These are phyloP conservation scores for Acanthosepion pharaonis DNA, from an alignment of 2,888 invertebrate genomes.

Conservation along the genomic window DNA sequence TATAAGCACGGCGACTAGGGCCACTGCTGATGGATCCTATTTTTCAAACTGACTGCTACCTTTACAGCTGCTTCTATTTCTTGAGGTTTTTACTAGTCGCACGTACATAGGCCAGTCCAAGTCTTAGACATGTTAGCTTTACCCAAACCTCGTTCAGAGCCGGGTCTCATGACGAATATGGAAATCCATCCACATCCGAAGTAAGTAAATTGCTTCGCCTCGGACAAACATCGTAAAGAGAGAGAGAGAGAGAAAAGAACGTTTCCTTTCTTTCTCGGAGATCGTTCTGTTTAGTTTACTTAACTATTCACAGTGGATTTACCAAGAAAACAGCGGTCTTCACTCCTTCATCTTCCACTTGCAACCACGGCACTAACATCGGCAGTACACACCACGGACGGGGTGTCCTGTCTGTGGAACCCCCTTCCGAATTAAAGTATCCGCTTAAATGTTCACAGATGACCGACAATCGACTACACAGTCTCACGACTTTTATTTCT, in stretches of 20 bases:
- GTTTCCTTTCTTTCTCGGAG: neutral
- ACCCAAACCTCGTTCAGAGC: neutral
- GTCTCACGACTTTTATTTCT: neutral
- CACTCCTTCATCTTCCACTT: neutral
- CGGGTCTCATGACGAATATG: neutral
- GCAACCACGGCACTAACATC: neutral
- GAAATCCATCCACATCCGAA: neutral
- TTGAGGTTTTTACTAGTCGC: neutral
- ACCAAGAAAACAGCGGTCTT: neutral
- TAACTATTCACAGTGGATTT: no score
- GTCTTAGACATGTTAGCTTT: neutral
- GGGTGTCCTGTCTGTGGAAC: neutral
- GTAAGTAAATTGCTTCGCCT: neutral
- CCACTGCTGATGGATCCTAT: neutral
- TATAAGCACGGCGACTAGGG: neutral
- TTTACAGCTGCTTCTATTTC: neutral
- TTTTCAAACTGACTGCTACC: neutral
- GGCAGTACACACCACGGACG: neutral
- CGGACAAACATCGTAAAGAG: neutral
- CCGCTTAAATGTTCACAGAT: neutral
- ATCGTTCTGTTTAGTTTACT: neutral
- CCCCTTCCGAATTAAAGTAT: neutral
- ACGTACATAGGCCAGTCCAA: neutral
- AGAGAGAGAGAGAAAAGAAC: neutral
- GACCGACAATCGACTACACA: neutral